phyloP scores from a whole-genome alignment of 1,140 invertebrate genomes.

The Monochamus saltuarius region DNA sequence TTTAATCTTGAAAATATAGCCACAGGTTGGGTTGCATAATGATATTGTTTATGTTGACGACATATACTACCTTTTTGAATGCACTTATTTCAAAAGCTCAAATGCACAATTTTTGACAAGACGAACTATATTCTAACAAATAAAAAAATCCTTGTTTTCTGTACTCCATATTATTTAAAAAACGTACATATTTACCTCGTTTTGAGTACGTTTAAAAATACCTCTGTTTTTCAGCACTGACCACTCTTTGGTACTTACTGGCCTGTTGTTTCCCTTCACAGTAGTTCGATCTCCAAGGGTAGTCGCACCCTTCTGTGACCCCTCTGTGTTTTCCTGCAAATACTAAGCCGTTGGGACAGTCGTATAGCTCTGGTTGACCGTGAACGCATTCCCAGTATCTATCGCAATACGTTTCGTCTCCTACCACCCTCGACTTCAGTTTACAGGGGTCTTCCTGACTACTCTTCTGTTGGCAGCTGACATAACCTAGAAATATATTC shows the following conservation, averaged over 20 bases:
- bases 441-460: conserved; percentile 75
- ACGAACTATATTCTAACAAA: too few relatives aligned
- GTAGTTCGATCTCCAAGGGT: conserved; percentile 85
- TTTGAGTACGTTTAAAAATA: too few relatives aligned
- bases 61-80: too few relatives aligned
- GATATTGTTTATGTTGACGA: too few relatives aligned
- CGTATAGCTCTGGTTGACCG: conserved; percentile 77
- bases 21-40: too few relatives aligned
- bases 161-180: too few relatives aligned
- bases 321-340: conserved; percentile 85
- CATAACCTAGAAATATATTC: conserved; percentile 29
- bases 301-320: conserved; percentile 84
- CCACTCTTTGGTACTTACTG: conserved; percentile 55
- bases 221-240: too few relatives aligned
- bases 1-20: too few relatives aligned
- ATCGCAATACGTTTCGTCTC: conserved; percentile 80
- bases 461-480: conserved; percentile 52
- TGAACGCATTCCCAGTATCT: conserved; percentile 83
- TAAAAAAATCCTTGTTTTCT: too few relatives aligned
- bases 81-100: too few relatives aligned
- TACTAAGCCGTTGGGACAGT: conserved; percentile 87
- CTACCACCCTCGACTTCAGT: conserved; percentile 70
- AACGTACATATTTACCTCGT: too few relatives aligned
- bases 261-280: conserved; percentile 76
- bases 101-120: too few relatives aligned